Conservation (phyloP, 2,888 invertebrate species). For the Sarcophaga carnaria region DNA sequence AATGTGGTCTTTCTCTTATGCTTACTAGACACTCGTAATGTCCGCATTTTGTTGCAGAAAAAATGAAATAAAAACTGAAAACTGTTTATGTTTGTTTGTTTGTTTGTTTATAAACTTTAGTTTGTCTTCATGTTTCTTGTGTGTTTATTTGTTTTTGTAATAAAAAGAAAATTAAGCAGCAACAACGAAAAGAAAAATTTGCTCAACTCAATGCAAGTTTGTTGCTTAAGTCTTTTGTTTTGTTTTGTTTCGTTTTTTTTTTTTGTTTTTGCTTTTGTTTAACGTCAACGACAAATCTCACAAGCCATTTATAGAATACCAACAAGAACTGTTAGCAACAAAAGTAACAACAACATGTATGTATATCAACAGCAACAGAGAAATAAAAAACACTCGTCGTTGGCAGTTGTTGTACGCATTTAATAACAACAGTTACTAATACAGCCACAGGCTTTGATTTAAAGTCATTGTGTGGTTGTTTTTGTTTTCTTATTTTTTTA, state of each 20-base stretch:
- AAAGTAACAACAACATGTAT: neutral
- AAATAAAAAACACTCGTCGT: neutral
- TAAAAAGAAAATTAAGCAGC: conserved; percentile 21
- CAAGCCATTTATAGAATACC: conserved; percentile 19
- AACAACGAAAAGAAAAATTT: conserved; percentile 13
- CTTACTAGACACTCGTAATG: conserved; percentile 47
- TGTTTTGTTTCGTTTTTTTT: neutral
- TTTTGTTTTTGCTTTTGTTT: neutral
- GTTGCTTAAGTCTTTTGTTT: conserved; percentile 51
- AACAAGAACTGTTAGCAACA: conserved; percentile 27
- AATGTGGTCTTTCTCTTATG: conserved; percentile 15
- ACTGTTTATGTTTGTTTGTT: neutral
- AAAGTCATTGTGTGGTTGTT: conserved; percentile 51
- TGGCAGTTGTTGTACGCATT: conserved; percentile 43
- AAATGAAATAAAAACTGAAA: conserved; percentile 6
- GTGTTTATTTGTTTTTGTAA: conserved; percentile 17
- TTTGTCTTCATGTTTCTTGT: conserved; percentile 3
- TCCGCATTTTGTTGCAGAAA: conserved; percentile 55
- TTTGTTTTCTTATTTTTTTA: neutral
- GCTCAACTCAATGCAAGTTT: conserved; percentile 33
- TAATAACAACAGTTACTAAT: conserved; percentile 11
- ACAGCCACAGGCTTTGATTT: conserved; percentile 32
- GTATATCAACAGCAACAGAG: neutral
- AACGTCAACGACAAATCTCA: conserved; percentile 21
- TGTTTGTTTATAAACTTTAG: conserved; percentile 5